These are phyloP conservation scores for Aethes cnicana DNA, from an alignment of 2,888 invertebrate species.

Conservation along the genomic window DNA sequence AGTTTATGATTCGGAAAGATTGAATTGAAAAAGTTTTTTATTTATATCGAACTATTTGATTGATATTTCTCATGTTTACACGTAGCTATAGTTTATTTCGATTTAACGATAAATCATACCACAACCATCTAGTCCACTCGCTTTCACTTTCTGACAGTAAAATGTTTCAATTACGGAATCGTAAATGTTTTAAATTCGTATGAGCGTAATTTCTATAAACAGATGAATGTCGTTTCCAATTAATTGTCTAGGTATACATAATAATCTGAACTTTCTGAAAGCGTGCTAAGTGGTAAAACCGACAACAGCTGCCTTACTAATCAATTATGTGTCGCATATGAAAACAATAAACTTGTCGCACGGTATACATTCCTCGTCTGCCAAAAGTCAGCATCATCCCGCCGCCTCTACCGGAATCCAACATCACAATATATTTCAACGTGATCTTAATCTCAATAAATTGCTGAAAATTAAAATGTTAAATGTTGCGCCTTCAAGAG, in stretches of 20 bases:
- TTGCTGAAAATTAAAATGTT: conserved; percentile 71
- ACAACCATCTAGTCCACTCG: too few relatives aligned
- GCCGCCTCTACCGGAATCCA: conserved; percentile 64
- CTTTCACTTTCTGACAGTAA: too few relatives aligned
- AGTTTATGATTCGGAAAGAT: conserved; percentile 65
- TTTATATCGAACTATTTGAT: conserved; percentile 1
- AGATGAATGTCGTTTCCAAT: conserved; percentile 7
- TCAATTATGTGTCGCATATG: conserved; percentile 73
- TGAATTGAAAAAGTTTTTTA: conserved; percentile 59
- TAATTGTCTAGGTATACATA: conserved; percentile 29
- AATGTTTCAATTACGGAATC: background rate
- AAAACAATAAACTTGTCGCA: conserved; percentile 71
- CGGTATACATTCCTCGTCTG: conserved; percentile 66
- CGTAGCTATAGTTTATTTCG: too few relatives aligned
- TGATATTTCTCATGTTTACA: too few relatives aligned
- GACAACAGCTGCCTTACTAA: conserved; percentile 71
- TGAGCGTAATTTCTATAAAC: background rate
- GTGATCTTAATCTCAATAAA: conserved; percentile 73
- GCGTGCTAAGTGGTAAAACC: conserved; percentile 55
- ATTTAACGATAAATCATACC: too few relatives aligned
- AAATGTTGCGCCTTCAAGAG: conserved; percentile 60
- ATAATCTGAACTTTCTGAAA: conserved; percentile 49
- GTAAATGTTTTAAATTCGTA: background rate
- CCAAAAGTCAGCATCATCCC: conserved; percentile 72
- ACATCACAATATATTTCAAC: conserved; percentile 76